Conservation (phyloP, 2,113 vertebrate genomes). For the Riparia riparia region DNA sequence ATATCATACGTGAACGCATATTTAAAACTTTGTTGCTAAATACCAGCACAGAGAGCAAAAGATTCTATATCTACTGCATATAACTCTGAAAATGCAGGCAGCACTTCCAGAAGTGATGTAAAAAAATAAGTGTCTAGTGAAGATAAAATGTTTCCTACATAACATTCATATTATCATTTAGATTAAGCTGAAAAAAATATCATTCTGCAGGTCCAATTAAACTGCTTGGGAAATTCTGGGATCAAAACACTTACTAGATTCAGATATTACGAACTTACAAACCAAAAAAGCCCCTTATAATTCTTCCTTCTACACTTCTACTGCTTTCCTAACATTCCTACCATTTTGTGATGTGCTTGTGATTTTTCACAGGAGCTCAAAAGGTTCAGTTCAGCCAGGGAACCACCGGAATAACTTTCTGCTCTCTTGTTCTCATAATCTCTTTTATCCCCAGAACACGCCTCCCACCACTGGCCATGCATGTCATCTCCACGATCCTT, state of each 20-base stretch:
- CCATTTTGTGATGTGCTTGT: constrained; percentile 17
- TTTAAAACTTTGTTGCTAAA: background rate
- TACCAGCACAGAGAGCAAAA: background rate
- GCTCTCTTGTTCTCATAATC: background rate
- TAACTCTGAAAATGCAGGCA: background rate
- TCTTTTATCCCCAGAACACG: background rate
- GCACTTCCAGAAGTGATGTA: background rate
- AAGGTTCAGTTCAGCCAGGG: background rate
- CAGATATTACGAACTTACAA: background rate
- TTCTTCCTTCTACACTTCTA: constrained; percentile 2
- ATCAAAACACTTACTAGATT: constrained; percentile 15
- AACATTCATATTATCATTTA: background rate
- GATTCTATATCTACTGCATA: background rate
- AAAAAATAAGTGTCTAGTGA: background rate
- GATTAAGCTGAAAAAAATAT: constrained; percentile 10
- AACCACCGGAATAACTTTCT: background rate
- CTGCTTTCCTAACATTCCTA: background rate
- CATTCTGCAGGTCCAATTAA: background rate
- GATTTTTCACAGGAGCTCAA: constrained; percentile 43
- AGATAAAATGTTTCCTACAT: constrained; percentile 4
- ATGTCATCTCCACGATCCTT: background rate
- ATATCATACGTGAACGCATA: background rate
- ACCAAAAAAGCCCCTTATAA: background rate
- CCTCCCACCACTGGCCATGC: background rate
- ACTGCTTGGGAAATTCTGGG: background rate